phyloP scores from a whole-genome alignment of 2,888 invertebrate genomes.

The Euplexia lucipara region DNA sequence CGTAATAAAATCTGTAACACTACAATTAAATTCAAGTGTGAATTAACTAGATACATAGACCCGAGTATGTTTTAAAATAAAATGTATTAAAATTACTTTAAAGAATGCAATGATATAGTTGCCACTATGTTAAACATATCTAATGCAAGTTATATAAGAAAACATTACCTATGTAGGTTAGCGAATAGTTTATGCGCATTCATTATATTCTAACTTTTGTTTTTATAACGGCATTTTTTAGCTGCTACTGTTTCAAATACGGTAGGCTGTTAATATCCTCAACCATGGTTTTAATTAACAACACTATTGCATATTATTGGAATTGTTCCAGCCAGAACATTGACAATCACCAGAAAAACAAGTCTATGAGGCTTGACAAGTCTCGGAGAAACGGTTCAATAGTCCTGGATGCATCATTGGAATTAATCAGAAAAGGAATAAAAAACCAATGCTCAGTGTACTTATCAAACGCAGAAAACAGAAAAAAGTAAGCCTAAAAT shows the following conservation, averaged over 20 bases:
- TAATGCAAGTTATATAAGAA: slow-evolving; percentile 13
- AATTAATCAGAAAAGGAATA: too few relatives aligned
- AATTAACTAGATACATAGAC: slow-evolving; percentile 17
- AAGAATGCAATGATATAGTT: not conserved
- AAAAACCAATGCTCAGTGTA: too few relatives aligned
- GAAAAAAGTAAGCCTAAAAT: too few relatives aligned
- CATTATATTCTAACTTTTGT: not conserved
- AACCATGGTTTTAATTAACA: too few relatives aligned
- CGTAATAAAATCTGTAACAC: slow-evolving; percentile 18
- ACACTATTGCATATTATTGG: too few relatives aligned
- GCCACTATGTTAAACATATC: not conserved
- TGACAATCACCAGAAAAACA: too few relatives aligned
- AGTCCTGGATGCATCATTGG: too few relatives aligned
- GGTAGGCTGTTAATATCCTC: too few relatives aligned
- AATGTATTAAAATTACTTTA: not conserved
- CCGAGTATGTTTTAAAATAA: not conserved
- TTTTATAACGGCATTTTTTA: not conserved
- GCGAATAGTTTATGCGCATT: not conserved
- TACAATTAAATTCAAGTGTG: slow-evolving; percentile 30
- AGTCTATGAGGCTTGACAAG: too few relatives aligned
- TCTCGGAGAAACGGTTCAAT: too few relatives aligned
- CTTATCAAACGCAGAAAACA: too few relatives aligned
- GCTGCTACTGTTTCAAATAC: not conserved
- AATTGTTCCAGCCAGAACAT: too few relatives aligned
- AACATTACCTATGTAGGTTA: not conserved